These are phyloP conservation scores for Macropis europaea DNA, from an alignment of 2,888 invertebrate genomes.

Conservation along the genomic window DNA sequence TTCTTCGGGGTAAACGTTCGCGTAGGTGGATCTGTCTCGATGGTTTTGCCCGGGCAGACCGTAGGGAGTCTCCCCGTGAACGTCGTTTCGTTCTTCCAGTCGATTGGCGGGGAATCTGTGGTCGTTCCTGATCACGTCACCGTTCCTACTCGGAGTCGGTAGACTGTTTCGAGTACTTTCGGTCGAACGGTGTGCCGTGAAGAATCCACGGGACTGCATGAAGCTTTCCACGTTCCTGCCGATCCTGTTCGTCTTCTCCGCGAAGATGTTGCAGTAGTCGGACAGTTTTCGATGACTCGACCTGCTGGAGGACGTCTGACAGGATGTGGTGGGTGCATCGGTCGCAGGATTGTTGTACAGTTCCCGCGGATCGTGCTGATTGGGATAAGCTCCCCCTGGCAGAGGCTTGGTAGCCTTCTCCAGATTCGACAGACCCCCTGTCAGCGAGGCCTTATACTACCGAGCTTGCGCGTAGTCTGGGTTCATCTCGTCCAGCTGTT, in stretches of 20 bases:
- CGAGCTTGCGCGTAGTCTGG: slow-evolving; percentile 83
- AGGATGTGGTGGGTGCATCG: slow-evolving; percentile 8
- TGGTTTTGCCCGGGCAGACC: slow-evolving; percentile 7
- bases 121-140: slow-evolving; percentile 45
- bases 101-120: slow-evolving; percentile 1
- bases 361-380: slow-evolving; percentile 72
- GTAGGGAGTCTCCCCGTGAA: slow-evolving; percentile 1
- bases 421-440: slow-evolving; percentile 76
- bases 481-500: slow-evolving; percentile 93
- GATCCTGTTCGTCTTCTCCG: slow-evolving; percentile 73
- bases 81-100: not conserved
- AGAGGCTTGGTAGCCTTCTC: slow-evolving; percentile 75
- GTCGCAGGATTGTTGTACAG: slow-evolving; percentile 53
- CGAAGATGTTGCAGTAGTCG: slow-evolving; percentile 73
- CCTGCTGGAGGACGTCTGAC: not conserved
- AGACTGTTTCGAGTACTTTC: slow-evolving; percentile 21
- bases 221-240: slow-evolving; percentile 70
- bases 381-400: slow-evolving; percentile 73
- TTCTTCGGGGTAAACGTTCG: slow-evolving; percentile 18
- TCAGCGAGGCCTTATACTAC: slow-evolving; percentile 80
- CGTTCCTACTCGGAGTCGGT: slow-evolving; percentile 39
- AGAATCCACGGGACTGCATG: slow-evolving; percentile 66
- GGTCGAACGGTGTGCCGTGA: slow-evolving; percentile 39
- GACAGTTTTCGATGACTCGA: slow-evolving; percentile 63
- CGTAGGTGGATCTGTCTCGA: slow-evolving; percentile 8